Base-by-base conservation (phyloP, 2,113 vertebrate species). In the Edolisoma coerulescens region DNA sequence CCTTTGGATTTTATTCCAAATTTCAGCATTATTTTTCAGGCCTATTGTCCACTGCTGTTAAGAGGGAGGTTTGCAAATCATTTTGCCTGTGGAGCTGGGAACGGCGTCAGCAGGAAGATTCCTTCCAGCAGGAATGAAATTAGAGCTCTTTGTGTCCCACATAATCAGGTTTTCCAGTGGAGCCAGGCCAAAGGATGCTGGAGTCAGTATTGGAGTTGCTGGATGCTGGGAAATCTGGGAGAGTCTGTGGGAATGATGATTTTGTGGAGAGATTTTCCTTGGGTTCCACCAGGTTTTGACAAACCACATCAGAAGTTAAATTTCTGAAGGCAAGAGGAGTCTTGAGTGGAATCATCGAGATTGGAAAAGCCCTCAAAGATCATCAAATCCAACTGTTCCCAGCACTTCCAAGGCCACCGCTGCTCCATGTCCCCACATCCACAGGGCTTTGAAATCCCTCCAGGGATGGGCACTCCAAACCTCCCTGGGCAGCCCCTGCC, bases 301-400 rank as follows among this genome's bases (percentile, higher is more conserved):
- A n/a, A 26, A 3, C 0, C 18, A 13, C 14, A 0, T 35, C 10
- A 30, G 8, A 42, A 39, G 24, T 30, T 23, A 24, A 65, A n/a
- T 32, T 12, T 1, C 27, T 19, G 70, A 35, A 28, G 39, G 5
- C 0, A 1, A 2, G 3, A 30, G 28, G 65, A 45, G 21, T 14
- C 9, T 35, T 10, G 35, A 35, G n/a, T 1, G 19, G 23, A 30
- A 17, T 26, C 6, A 0, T 0, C 4, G 39, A 30, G 57, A 41
- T 0, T 56, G 57, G 32, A 64, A 64, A 88, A 88, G 30, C 17
- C 32, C 32, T 15, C 61, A 12, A 18, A 11, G 21, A 22, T 56
- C 41, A 15, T 17, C n/a, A 26, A 54, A 47, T 49, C 57, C 75
- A 56, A 5, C 11, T 3, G 7, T 4, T 33, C 47, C 64, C 39